Evolutionary conservation across 2,888 invertebrate genomes (phyloP).

Genomic region (Hydroisotoma schaefferi): DNA sequence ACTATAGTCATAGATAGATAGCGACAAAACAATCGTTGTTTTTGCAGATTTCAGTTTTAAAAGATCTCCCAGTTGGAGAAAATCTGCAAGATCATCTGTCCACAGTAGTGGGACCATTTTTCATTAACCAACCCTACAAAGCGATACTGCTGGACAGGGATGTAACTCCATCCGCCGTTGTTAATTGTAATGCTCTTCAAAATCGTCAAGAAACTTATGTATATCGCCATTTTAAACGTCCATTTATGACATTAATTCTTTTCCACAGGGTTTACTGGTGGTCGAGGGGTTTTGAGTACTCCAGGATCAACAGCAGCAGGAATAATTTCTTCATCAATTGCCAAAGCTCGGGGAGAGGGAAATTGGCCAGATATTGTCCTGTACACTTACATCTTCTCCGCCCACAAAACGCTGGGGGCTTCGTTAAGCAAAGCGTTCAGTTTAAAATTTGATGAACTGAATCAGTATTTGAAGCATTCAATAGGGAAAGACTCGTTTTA

Average conservation of each 20-base stretch:
- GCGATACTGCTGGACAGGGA: constrained; percentile 29
- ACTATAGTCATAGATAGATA: too few relatives aligned
- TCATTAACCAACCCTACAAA: constrained; percentile 21
- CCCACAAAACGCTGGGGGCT: constrained; percentile 22
- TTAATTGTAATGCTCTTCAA: too few relatives aligned
- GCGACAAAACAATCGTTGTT: too few relatives aligned
- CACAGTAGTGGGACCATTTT: constrained; percentile 29
- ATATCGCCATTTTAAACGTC: too few relatives aligned
- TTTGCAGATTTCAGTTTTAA: too few relatives aligned
- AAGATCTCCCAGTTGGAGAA: too few relatives aligned
- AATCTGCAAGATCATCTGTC: constrained; percentile 39
- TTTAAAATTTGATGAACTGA: constrained; percentile 29
- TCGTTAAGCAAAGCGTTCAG: constrained; percentile 31
- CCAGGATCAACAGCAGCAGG: constrained; percentile 32
- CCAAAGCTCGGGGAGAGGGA: constrained; percentile 39
- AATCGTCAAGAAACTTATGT: too few relatives aligned
- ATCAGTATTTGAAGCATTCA: constrained; percentile 28
- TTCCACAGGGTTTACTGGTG: constrained; percentile 18
- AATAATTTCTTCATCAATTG: constrained; percentile 26
- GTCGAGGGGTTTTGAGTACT: constrained; percentile 26
- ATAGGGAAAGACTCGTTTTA: constrained; percentile 30
- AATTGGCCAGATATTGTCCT: constrained; percentile 43
- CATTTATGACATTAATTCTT: too few relatives aligned
- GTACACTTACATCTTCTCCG: constrained; percentile 15
- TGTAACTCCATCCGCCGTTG: constrained; percentile 21